These are phyloP conservation scores for Neotragus moschatus DNA, from an alignment of 2,113 vertebrate species.

Conservation along the genomic window DNA sequence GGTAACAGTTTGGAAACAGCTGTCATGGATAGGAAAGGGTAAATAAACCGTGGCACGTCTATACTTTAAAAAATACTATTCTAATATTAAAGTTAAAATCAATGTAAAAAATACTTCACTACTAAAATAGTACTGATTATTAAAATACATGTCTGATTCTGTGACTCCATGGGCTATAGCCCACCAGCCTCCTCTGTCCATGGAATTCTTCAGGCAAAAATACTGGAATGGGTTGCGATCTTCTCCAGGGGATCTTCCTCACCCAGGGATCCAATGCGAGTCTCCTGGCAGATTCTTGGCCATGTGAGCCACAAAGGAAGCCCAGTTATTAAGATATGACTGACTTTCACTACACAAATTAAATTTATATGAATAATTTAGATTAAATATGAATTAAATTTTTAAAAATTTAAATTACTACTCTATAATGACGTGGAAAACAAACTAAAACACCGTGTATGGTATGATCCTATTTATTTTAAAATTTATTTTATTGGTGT, in stretches of 20 bases:
- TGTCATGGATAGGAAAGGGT: not conserved
- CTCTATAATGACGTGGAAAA: not conserved
- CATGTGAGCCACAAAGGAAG: not conserved
- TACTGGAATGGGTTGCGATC: not conserved
- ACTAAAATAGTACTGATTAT: not conserved
- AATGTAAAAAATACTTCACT: not conserved
- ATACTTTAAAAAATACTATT: not conserved
- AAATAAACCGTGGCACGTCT: not conserved
- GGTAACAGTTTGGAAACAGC: not conserved
- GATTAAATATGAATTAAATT: not conserved
- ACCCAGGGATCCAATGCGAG: not conserved
- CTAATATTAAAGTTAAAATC: not conserved
- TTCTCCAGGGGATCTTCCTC: not conserved
- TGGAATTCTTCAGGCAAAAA: not conserved
- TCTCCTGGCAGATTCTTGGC: not conserved
- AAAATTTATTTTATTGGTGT: not conserved
- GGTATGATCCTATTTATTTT: not conserved
- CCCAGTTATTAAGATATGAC: not conserved
- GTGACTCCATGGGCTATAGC: not conserved
- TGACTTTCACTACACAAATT: not conserved
- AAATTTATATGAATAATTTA: not conserved
- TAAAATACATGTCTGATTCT: not conserved
- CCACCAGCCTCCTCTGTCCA: not conserved
- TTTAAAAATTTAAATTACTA: not conserved
- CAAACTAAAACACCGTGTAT: not conserved